Evolutionary conservation across 2,888 invertebrate species (phyloP).

Genomic region (Archips xylosteana): DNA sequence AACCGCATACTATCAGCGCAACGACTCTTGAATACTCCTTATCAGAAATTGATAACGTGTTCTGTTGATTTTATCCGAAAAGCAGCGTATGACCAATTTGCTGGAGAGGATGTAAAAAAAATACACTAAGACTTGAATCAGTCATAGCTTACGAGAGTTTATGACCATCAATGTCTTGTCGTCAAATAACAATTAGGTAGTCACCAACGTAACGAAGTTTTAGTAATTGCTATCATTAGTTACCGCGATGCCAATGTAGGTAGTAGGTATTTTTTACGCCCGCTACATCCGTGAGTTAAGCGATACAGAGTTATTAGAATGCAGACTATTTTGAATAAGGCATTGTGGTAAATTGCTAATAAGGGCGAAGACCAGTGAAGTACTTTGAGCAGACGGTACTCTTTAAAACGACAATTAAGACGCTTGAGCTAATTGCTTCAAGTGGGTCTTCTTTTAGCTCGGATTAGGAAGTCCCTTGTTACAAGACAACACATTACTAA

Average conservation of each 20-base stretch:
- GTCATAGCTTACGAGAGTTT: slow-evolving; percentile 36
- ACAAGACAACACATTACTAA: not conserved
- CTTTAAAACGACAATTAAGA: slow-evolving; percentile 13
- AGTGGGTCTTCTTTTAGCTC: slow-evolving; percentile 26
- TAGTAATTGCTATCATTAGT: slow-evolving; percentile 6
- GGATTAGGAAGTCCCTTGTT: slow-evolving; percentile 36
- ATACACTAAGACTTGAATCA: not conserved
- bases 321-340: not conserved
- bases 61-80: slow-evolving; percentile 7
- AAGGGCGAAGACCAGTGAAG: slow-evolving; percentile 14
- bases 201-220: not conserved
- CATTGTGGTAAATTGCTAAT: not conserved
- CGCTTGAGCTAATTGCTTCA: slow-evolving; percentile 21
- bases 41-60: slow-evolving; percentile 33
- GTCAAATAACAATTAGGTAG: slow-evolving; percentile 6
- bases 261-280: not conserved
- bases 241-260: not conserved
- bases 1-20: slow-evolving; percentile 25
- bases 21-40: slow-evolving; percentile 15
- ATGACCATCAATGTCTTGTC: slow-evolving; percentile 4
- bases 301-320: not conserved
- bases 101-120: slow-evolving; percentile 2
- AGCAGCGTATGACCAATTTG: not conserved
- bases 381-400: not conserved
- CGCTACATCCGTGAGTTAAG: not conserved